Evolutionary conservation across 2,888 invertebrate species (phyloP), one percentile per base, ranked within the genome.

Genomic region (Timema cristinae): DNA sequence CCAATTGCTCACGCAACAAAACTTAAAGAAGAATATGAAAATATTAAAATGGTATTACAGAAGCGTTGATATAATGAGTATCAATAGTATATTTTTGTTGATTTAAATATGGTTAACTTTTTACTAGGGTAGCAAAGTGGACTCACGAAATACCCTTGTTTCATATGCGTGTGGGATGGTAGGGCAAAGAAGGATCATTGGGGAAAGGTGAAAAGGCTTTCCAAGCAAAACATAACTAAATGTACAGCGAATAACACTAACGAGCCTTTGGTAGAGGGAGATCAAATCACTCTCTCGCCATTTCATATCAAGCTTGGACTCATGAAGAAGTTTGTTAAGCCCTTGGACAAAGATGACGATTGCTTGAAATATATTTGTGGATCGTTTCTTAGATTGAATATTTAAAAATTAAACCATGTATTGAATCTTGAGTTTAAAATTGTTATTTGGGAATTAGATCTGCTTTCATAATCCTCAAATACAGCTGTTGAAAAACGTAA

Each of bases 91-190:
- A 70, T 77, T 51, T 76, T 76, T 73, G 75, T 74, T 15, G 75
- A 75, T 72, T 70, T 76, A 15, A 76, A 73, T 50, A 51, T 63
- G 11, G 50, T 63, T 7, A 61, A 69, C 48, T 71, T 77, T 54
- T 67, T 77, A 32, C 72, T 78, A 13, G 77, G 77, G 13, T 73
- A 74, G 51, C 76, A 78, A 75, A 70, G 75, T 67, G 76, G 76
- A 50, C 77, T 75, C 69, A 79, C 76, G 15, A 78, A 77, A 72
- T 76, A 73, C 71, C 73, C 75, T 9, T 77, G 75, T 70, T 78
- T 77, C 69, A 71, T 78, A n/a, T 78, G 77, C 72, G 49, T 75
- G 16, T 78, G 78, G 77, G 77, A 63, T 69, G 77, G 77, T 66
- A 71, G 76, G 73, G 76, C 74, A 56, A 75, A 72, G 69, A 50